Percentiles rank a stretch among this genome's conserved stretches.
Evolutionary conservation across 2,797 vertebrate species (phyloP).

Genomic region (Knipowitschia caucasica): DNA sequence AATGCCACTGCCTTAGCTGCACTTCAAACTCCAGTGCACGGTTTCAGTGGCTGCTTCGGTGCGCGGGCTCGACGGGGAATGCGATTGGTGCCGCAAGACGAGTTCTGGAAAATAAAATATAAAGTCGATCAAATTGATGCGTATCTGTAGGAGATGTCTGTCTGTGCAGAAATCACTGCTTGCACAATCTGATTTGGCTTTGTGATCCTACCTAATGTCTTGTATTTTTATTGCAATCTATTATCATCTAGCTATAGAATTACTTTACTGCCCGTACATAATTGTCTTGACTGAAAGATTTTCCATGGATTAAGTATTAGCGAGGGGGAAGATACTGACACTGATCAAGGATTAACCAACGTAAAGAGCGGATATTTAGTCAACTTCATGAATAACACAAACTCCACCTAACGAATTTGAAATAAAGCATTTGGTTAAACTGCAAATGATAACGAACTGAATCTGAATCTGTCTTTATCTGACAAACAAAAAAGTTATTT

Average conservation of each 20-base stretch:
- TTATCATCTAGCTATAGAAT: neutral
- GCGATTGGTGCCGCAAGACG: constrained; percentile 11
- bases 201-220: neutral
- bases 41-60: constrained; percentile 32
- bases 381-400: too few relatives aligned
- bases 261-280: too few relatives aligned
- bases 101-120: constrained; percentile 27
- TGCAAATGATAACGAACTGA: too few relatives aligned
- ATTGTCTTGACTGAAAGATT: too few relatives aligned
- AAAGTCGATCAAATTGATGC: constrained; percentile 22
- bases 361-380: too few relatives aligned
- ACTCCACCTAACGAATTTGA: too few relatives aligned
- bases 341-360: too few relatives aligned
- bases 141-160: constrained; percentile 9
- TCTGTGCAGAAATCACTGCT: constrained; percentile 13
- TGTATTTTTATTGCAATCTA: neutral
- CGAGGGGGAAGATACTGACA: too few relatives aligned
- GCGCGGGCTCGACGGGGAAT: constrained; percentile 20
- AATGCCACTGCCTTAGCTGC: constrained; percentile 41
- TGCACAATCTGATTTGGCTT: constrained; percentile 16
- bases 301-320: too few relatives aligned
- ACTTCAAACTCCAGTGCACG: constrained; percentile 26
- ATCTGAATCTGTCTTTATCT: too few relatives aligned
- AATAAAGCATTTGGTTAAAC: too few relatives aligned
- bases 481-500: too few relatives aligned